These are phyloP conservation scores for Acrocyrtus sp. DNA, from an alignment of 2,888 invertebrate species.

Conservation along the genomic window DNA sequence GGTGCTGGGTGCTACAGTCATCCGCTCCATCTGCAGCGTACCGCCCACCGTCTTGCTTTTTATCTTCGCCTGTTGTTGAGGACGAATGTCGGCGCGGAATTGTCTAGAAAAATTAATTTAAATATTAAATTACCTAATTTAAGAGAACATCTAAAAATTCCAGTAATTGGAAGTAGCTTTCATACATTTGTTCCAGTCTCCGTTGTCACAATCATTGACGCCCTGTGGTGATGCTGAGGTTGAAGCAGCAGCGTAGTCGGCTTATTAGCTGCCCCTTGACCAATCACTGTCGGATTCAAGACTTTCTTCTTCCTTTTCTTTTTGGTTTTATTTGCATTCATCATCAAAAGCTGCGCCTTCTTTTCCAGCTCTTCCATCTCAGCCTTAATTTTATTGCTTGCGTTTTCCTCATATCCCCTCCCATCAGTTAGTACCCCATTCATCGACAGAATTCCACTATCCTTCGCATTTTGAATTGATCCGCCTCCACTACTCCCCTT, in stretches of 20 bases:
- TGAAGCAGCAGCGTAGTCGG: slow-evolving; percentile 15
- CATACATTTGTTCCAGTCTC: slow-evolving; percentile 34
- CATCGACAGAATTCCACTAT: not conserved
- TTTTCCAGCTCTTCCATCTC: slow-evolving; percentile 1
- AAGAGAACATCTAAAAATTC: not conserved
- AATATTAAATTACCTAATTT: not conserved
- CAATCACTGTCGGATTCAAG: too few relatives aligned
- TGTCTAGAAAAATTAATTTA: slow-evolving; percentile 9
- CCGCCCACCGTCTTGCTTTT: not conserved
- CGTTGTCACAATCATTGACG: not conserved
- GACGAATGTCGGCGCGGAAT: slow-evolving; percentile 40
- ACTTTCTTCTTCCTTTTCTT: slow-evolving; percentile 37
- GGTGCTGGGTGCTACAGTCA: not conserved
- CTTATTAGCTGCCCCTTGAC: not conserved
- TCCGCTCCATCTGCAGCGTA: slow-evolving; percentile 29
- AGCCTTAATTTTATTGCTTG: too few relatives aligned
- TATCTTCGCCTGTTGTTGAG: slow-evolving; percentile 10
- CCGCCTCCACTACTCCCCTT: not conserved
- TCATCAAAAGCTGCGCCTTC: not conserved
- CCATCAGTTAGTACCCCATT: slow-evolving; percentile 13
- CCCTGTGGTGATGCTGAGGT: not conserved
- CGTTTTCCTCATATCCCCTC: not conserved
- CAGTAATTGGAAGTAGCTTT: not conserved
- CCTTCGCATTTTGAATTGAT: not conserved
- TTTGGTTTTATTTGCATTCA: slow-evolving; percentile 9